A percentile compares a stretch with the other conserved stretches of the same genome.
These are phyloP conservation scores for Apoderus coryli DNA, from an alignment of 2,888 invertebrate genomes.

Conservation along the genomic window DNA sequence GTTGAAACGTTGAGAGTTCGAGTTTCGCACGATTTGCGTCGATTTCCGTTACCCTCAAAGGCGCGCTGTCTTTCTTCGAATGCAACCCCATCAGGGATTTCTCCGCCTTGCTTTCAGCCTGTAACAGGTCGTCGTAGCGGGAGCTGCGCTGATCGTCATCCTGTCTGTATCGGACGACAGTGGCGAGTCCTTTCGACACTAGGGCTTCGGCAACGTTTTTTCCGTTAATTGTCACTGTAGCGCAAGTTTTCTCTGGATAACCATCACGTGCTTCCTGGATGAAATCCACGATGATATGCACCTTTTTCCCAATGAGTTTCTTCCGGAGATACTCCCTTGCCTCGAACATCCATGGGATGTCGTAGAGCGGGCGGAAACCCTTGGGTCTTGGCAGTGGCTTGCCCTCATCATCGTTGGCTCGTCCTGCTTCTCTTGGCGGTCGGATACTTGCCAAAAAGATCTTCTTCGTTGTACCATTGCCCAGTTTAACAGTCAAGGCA, in stretches of 20 bases:
- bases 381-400: slow-evolving; percentile 53
- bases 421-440: slow-evolving; percentile 55
- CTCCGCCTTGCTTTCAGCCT: slow-evolving; percentile 85
- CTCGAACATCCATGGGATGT: slow-evolving; percentile 98
- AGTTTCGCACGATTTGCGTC: slow-evolving; percentile 75
- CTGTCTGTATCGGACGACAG: slow-evolving; percentile 83
- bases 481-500: slow-evolving; percentile 70
- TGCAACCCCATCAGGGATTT: slow-evolving; percentile 75
- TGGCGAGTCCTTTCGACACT: slow-evolving; percentile 82
- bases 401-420: slow-evolving; percentile 47
- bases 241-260: slow-evolving; percentile 91
- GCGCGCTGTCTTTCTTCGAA: slow-evolving; percentile 74
- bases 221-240: slow-evolving; percentile 75
- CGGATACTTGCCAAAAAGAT: slow-evolving; percentile 92
- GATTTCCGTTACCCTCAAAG: slow-evolving; percentile 81
- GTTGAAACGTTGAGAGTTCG: slow-evolving; percentile 85
- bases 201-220: slow-evolving; percentile 90
- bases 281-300: slow-evolving; percentile 86
- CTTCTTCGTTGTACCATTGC: slow-evolving; percentile 69
- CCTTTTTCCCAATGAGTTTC: slow-evolving; percentile 88
- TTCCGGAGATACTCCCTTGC: slow-evolving; percentile 93
- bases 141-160: slow-evolving; percentile 94
- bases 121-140: slow-evolving; percentile 80
- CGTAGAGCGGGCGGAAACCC: slow-evolving; percentile 83
- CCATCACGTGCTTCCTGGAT: slow-evolving; percentile 88